Conservation (phyloP, 2,888 invertebrate species). For the Drosophila borealis region DNA sequence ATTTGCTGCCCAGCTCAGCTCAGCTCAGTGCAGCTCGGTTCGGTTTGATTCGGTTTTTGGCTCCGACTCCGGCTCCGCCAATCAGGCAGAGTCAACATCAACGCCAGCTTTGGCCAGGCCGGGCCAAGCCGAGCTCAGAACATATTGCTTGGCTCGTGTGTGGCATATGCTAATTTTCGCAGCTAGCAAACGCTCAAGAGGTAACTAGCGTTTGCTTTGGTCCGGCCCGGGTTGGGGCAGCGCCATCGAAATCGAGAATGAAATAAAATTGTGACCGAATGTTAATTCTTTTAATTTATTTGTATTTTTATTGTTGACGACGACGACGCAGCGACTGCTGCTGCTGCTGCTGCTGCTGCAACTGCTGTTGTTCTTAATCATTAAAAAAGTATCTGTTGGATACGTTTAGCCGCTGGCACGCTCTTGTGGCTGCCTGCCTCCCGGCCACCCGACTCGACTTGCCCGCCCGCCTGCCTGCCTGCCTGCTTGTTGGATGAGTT, state of each 20-base stretch:
- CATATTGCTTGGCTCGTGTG: not conserved
- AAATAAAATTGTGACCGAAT: constrained; percentile 66
- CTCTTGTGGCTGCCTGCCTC: constrained; percentile 18
- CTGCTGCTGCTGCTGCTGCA: constrained; percentile 1
- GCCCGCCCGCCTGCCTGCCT: constrained; percentile 6
- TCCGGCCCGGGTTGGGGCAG: constrained; percentile 4
- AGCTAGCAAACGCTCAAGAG: constrained; percentile 12
- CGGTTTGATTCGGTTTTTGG: constrained; percentile 19
- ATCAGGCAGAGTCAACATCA: constrained; percentile 18
- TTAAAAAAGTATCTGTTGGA: constrained; percentile 39
- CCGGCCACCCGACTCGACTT: not conserved
- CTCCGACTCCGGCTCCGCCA: constrained; percentile 15
- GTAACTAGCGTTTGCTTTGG: constrained; percentile 12
- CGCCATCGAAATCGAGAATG: constrained; percentile 61
- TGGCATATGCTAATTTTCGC: constrained; percentile 44
- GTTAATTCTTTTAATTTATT: constrained; percentile 58
- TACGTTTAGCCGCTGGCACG: constrained; percentile 26
- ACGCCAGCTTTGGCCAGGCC: constrained; percentile 17
- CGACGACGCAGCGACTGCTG: constrained; percentile 15
- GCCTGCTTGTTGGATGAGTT: constrained; percentile 66
- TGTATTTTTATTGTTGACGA: constrained; percentile 40
- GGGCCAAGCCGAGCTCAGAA: not conserved
- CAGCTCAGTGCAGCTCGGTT: constrained; percentile 12
- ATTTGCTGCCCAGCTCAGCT: not conserved
- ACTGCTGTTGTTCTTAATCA: constrained; percentile 26